Evolutionary conservation across 2,113 vertebrate species (phyloP), one percentile per base, ranked within the genome.

Genomic region (Cygnus buccinator): DNA sequence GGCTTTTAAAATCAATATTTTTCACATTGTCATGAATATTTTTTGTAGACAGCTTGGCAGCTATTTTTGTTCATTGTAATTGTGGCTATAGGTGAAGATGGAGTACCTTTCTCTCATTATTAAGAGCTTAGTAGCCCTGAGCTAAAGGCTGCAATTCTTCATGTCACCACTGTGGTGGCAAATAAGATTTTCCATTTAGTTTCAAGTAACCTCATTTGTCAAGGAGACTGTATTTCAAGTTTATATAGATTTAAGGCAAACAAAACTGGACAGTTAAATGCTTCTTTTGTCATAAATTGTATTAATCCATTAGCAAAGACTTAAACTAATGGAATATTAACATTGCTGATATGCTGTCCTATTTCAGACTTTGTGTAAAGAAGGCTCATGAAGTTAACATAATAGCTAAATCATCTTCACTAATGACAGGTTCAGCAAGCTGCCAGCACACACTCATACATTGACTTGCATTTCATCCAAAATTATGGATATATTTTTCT

Each of bases 61-160:
- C 95, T 97, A 93, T 96, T 97, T 97, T 97, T 96, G 89, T 95
- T 97, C 92, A 68, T 89, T 94, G 92, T 96, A 96, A 97, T 97
- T 93, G 92, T 95, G 85, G 63, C 58, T 93, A 58, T 87, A 96
- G 95, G 97, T 97, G 97, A 98, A 98, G 98, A 97, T 98, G 92
- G 95, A 98, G 96, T 96, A 97, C 95, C 97, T 97, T 97, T 97
- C 97, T 97, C 96, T 98, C 97, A 96, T 98, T 98, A 98, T 98
- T 98, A 98, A 98, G 97, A 98, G 97, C 82, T 98, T 97, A 97
- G 96, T 94, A 97, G 94, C 97, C 94, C 96, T 94, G 82, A 97
- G 97, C 90, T 98, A 98, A 98, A 97, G 97, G 95, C 94, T 98
- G 97, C 95, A 97, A 98, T 98, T 98, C 97, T 98, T 98, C 97